Evolutionary conservation across 2,888 invertebrate genomes (phyloP).

Genomic region (Darwinula stevensoni): DNA sequence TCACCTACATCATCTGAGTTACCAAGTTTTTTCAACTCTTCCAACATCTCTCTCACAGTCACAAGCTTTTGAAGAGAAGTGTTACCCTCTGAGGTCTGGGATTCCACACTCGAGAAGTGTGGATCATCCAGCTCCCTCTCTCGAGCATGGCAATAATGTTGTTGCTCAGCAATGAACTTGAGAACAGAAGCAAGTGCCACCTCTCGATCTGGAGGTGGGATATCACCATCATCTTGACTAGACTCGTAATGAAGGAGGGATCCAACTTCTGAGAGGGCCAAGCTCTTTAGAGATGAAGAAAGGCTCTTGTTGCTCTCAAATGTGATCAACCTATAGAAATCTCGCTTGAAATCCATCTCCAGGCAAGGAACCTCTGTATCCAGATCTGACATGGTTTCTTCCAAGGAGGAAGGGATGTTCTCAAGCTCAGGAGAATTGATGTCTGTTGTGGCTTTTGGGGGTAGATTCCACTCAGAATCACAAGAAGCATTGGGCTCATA

Average conservation of each 20-base stretch:
- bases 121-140: no score
- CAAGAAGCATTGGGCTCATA: neutral
- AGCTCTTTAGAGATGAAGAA: constrained; percentile 26
- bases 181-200: constrained; percentile 38
- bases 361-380: constrained; percentile 9
- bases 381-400: constrained; percentile 6
- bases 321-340: constrained; percentile 47
- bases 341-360: constrained; percentile 32
- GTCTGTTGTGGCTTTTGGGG: no score
- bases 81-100: no score
- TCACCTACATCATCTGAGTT: no score
- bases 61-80: constrained; percentile 6
- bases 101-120: no score
- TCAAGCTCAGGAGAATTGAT: no score
- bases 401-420: neutral
- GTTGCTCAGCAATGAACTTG: constrained; percentile 42
- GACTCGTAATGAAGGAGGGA: constrained; percentile 14
- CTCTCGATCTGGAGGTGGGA: constrained; percentile 26
- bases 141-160: constrained; percentile 31
- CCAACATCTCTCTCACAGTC: constrained; percentile 6
- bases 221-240: neutral
- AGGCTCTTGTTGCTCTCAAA: constrained; percentile 49
- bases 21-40: no score
- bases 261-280: constrained; percentile 17
- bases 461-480: no score